Evolutionary conservation across 2,113 vertebrate species (phyloP).

Genomic region (Peromyscus leucopus): DNA sequence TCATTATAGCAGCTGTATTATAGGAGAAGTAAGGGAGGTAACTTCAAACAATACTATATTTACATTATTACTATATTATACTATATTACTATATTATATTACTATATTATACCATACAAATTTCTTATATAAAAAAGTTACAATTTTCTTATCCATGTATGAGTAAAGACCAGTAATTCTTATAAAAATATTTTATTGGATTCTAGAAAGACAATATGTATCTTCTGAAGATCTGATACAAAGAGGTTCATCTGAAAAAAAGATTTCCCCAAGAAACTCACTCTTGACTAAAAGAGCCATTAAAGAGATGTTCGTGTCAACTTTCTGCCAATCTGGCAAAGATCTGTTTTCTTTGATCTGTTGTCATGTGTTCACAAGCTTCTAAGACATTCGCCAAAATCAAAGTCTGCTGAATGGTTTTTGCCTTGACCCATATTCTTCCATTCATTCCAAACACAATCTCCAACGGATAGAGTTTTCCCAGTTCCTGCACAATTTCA

Average conservation of each 20-base stretch:
- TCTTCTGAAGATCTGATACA: slow-evolving; percentile 48
- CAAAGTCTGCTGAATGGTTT: slow-evolving; percentile 93
- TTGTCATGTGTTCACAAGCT: slow-evolving; percentile 94
- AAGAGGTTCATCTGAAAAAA: slow-evolving; percentile 56
- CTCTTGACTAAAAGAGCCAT: slow-evolving; percentile 22
- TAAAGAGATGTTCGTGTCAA: slow-evolving; percentile 64
- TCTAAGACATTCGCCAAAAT: slow-evolving; percentile 95
- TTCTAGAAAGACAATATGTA: slow-evolving; percentile 31
- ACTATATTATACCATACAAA: too few species aligned
- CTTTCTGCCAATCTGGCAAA: slow-evolving; percentile 90
- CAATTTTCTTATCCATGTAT: slow-evolving; percentile 5
- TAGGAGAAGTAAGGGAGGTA: slow-evolving; percentile 38
- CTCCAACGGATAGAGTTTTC: slow-evolving; percentile 94
- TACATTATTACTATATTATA: too few species aligned
- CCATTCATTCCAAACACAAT: slow-evolving; percentile 97
- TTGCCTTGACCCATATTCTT: slow-evolving; percentile 94
- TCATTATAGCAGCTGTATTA: slow-evolving; percentile 11
- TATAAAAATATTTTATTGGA: slow-evolving; percentile 70
- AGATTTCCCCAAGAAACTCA: slow-evolving; percentile 13
- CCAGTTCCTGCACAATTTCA: slow-evolving; percentile 92
- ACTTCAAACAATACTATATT: slow-evolving; percentile 8
- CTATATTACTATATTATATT: too few species aligned
- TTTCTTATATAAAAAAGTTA: slow-evolving; percentile 50
- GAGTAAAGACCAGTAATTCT: slow-evolving; percentile 53
- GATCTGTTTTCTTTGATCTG: slow-evolving; percentile 91